These are phyloP conservation scores for Rhorus exstirpatorius DNA, from an alignment of 2,888 invertebrate species.

Conservation along the genomic window DNA sequence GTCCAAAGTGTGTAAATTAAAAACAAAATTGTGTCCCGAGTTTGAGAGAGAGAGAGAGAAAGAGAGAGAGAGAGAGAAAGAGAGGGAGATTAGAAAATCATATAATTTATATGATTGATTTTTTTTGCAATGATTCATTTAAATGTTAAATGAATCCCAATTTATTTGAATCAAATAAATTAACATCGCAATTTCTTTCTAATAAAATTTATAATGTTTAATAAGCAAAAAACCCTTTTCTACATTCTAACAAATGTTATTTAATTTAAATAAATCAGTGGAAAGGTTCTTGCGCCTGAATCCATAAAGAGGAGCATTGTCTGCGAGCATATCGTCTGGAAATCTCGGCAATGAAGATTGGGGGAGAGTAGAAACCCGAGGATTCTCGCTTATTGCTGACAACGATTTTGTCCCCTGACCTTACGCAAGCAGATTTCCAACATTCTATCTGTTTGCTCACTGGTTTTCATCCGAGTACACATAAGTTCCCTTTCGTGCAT, in stretches of 20 bases:
- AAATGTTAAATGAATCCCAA: no score
- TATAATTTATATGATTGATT: no score
- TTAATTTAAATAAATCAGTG: slow-evolving; percentile 25
- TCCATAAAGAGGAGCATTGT: slow-evolving; percentile 29
- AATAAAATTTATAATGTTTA: neutral
- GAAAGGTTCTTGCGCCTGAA: slow-evolving; percentile 30
- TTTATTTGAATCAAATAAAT: no score
- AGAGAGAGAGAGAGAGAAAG: no score
- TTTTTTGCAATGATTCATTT: no score
- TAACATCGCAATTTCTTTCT: neutral
- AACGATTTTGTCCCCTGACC: slow-evolving; percentile 65
- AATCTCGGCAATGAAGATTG: slow-evolving; percentile 52
- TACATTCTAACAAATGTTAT: slow-evolving; percentile 1
- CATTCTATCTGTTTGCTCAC: slow-evolving; percentile 52
- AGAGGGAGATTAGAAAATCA: no score
- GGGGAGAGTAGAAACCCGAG: slow-evolving; percentile 27
- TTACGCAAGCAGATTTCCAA: slow-evolving; percentile 66
- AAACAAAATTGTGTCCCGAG: no score
- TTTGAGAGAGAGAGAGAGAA: no score
- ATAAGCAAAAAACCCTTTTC: neutral
- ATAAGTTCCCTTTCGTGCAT: slow-evolving; percentile 1
- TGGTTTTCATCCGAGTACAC: slow-evolving; percentile 56
- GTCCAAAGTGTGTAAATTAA: no score
- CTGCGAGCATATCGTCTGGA: slow-evolving; percentile 48
- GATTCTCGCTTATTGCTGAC: slow-evolving; percentile 51